These are phyloP conservation scores for Parambassis ranga DNA, from an alignment of 2,797 vertebrate genomes.

Conservation along the genomic window DNA sequence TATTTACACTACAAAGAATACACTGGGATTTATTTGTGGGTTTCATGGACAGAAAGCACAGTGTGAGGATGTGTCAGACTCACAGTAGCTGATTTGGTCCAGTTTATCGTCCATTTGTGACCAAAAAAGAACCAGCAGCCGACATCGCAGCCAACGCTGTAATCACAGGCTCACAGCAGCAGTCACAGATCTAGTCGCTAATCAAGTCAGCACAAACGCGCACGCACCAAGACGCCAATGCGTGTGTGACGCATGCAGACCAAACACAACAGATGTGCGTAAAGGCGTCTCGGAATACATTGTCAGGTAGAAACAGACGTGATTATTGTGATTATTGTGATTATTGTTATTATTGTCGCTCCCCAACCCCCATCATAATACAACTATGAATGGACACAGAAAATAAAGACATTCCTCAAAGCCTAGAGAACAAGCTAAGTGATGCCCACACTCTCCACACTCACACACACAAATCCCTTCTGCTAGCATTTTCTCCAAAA, in stretches of 20 bases:
- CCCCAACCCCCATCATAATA: not conserved
- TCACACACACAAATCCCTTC: constrained; percentile 31
- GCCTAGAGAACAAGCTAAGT: not conserved
- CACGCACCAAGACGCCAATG: constrained; percentile 16
- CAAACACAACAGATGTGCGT: too few relatives aligned
- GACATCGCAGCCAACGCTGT: constrained; percentile 37
- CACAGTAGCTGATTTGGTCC: constrained; percentile 20
- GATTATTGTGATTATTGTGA: too few relatives aligned
- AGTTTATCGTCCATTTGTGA: constrained; percentile 16
- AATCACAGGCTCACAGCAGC: constrained; percentile 51
- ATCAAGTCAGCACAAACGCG: constrained; percentile 44
- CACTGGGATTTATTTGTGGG: not conserved
- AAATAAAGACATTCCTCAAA: constrained; percentile 6
- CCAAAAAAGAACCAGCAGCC: constrained; percentile 36
- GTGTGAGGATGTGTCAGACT: constrained; percentile 10
- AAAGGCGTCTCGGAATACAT: too few relatives aligned
- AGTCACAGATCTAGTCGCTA: constrained; percentile 44
- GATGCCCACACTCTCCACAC: constrained; percentile 10
- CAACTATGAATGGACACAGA: not conserved
- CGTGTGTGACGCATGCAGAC: not conserved
- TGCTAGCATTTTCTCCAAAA: constrained; percentile 41
- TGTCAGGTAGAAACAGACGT: not conserved
- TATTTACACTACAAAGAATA: constrained; percentile 27
- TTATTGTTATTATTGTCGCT: too few relatives aligned
- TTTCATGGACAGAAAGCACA: not conserved